phyloP scores from a whole-genome alignment of 2,113 vertebrate species.

The Gracilinanus agilis region DNA sequence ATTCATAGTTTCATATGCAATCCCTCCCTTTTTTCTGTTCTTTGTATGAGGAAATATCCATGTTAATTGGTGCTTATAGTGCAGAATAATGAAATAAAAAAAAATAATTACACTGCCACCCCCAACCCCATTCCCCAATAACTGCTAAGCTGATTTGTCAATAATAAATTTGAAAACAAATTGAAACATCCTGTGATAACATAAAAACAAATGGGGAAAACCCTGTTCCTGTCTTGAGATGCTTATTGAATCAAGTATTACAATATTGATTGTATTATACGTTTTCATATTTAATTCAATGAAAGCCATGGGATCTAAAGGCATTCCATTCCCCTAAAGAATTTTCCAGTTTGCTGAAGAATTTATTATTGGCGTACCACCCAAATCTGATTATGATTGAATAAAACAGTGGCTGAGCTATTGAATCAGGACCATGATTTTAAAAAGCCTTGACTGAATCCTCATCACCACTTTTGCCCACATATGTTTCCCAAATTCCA shows the following conservation, averaged over 20 bases:
- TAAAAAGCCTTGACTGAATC: constrained; percentile 73
- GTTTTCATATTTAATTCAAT: constrained; percentile 83
- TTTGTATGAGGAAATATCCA: neutral
- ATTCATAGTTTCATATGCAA: neutral
- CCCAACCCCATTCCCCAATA: constrained; percentile 44
- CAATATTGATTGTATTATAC: constrained; percentile 78
- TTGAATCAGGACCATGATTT: constrained; percentile 77
- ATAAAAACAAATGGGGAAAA: constrained; percentile 80
- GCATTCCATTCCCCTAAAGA: constrained; percentile 80
- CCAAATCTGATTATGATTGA: constrained; percentile 81
- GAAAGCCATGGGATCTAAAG: constrained; percentile 76
- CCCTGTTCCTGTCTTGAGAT: constrained; percentile 75
- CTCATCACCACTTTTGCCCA: constrained; percentile 72
- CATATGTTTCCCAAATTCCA: constrained; percentile 58
- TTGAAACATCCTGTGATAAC: constrained; percentile 78
- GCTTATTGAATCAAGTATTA: constrained; percentile 82
- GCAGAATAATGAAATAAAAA: neutral
- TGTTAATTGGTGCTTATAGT: neutral
- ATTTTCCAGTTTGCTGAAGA: constrained; percentile 79
- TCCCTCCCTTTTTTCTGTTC: neutral
- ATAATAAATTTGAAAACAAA: constrained; percentile 80
- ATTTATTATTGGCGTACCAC: constrained; percentile 79
- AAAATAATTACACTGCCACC: neutral
- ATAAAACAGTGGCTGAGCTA: constrained; percentile 77
- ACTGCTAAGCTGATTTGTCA: constrained; percentile 75